These are phyloP conservation scores for Clarias fuscus DNA, from an alignment of 2,797 vertebrate genomes.

Conservation along the genomic window DNA sequence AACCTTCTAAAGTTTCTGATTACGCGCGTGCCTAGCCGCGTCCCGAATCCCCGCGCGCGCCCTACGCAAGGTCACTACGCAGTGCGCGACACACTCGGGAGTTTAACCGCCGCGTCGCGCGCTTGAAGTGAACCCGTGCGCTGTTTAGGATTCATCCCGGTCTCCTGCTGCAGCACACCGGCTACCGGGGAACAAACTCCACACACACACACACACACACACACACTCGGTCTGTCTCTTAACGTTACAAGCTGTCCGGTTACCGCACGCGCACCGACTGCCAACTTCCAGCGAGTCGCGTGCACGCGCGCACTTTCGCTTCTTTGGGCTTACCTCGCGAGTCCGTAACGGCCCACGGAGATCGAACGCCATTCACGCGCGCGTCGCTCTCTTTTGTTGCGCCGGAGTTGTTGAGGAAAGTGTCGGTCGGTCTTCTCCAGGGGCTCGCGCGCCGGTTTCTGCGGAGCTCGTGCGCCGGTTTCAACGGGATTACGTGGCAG, in stretches of 20 bases:
- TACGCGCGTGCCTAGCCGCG: neutral
- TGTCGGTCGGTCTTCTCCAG: neutral
- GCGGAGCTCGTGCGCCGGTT: slow-evolving; percentile 2
- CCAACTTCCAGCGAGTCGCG: slow-evolving; percentile 19
- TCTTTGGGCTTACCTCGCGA: neutral
- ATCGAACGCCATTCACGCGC: neutral
- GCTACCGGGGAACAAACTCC: neutral
- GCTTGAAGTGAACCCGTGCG: neutral
- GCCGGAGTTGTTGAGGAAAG: neutral
- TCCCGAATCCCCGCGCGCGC: neutral
- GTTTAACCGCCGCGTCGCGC: neutral
- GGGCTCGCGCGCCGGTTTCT: neutral
- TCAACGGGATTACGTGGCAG: slow-evolving; percentile 36
- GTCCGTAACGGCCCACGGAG: neutral
- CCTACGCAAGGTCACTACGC: neutral
- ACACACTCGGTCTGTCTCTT: neutral
- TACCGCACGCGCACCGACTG: neutral
- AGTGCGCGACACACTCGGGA: neutral
- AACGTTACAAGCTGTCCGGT: neutral
- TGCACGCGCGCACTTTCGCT: slow-evolving; percentile 14
- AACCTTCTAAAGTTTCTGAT: neutral
- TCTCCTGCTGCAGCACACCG: neutral
- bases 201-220: neutral
- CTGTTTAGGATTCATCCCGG: neutral
- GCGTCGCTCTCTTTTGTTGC: neutral